Evolutionary conservation across 2,888 invertebrate species (phyloP), one percentile per base, ranked within the genome.

Genomic region (Caenorhabditis becei): DNA sequence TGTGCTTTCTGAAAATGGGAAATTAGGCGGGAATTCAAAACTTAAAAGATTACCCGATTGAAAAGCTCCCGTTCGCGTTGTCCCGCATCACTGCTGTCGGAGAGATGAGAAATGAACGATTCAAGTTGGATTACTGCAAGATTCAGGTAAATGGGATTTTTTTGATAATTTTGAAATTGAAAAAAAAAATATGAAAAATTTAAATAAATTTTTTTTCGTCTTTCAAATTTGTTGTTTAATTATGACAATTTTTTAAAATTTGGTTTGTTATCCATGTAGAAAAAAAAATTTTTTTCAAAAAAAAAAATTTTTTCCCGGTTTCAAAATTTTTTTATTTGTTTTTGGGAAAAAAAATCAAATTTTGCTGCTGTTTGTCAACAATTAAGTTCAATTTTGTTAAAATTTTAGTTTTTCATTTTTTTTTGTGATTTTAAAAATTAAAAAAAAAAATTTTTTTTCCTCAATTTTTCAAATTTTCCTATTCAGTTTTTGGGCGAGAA

Each of bases 1-100:
- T 87, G 87, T 24, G 83, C 85, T 63, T 83, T 82, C 84, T 86
- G 62, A 61, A 83, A n/a, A n/a, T n/a, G n/a, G n/a, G n/a, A n/a
- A n/a, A n/a, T n/a, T n/a, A n/a, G n/a, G n/a, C n/a, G n/a, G n/a
- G n/a, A 67, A 23, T 41, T 41, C 14, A 23, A 24, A 51, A 51
- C 1, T 35, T 20, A 14, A 18, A 24, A 65, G 59, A 24, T 53
- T 14, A 85, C 86, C 56, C 82, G 79, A 67, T 85, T 86, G 78
- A 87, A 87, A 10, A 82, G 71, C 10, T 85, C 78, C 11, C 87
- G 65, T 20, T 77, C 80, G 20, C 78, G 53, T 49, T 86, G 85
- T 10, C 86, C 86, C 5, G 58, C 75, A 44, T 74, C 82, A 44
- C 78, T 80, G 65, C 83, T 83, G 16, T 81, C 84, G 18, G 83